These are phyloP conservation scores for Hymenochirus boettgeri DNA, from an alignment of 2,113 vertebrate species.

Conservation along the genomic window DNA sequence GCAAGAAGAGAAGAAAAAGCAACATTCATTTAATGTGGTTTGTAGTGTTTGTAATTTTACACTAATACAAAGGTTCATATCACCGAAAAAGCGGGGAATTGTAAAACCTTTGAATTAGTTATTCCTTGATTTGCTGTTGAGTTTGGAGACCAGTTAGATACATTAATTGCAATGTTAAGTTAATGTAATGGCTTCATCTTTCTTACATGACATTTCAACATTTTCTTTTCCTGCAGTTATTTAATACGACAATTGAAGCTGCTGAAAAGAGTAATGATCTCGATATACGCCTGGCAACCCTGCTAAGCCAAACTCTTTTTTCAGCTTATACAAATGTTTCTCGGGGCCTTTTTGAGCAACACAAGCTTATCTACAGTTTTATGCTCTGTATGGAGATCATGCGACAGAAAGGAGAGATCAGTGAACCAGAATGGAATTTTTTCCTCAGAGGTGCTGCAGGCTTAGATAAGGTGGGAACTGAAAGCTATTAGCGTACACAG, in stretches of 20 bases:
- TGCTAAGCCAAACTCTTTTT: slow-evolving; percentile 64
- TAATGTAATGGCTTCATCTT: neutral
- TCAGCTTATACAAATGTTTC: slow-evolving; percentile 62
- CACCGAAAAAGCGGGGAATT: no score
- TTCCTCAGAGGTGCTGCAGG: slow-evolving; percentile 61
- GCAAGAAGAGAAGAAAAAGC: no score
- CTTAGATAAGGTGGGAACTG: slow-evolving; percentile 63
- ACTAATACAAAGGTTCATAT: no score
- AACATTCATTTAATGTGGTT: no score
- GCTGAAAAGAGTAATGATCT: slow-evolving; percentile 58
- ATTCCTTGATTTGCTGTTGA: no score
- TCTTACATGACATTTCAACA: neutral
- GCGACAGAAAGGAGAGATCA: slow-evolving; percentile 59
- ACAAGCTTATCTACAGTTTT: slow-evolving; percentile 77
- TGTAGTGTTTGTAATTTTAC: no score
- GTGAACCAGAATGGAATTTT: slow-evolving; percentile 64
- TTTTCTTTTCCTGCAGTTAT: slow-evolving; percentile 57
- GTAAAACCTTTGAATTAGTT: no score
- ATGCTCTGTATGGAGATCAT: slow-evolving; percentile 70
- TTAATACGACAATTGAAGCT: slow-evolving; percentile 67
- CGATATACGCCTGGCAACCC: slow-evolving; percentile 56
- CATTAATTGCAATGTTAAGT: neutral
- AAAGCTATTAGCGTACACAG: slow-evolving; percentile 9
- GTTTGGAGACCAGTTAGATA: neutral
- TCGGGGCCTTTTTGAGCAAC: slow-evolving; percentile 69